phyloP scores from a whole-genome alignment of 2,113 vertebrate genomes.

The Hyaena hyaena region DNA sequence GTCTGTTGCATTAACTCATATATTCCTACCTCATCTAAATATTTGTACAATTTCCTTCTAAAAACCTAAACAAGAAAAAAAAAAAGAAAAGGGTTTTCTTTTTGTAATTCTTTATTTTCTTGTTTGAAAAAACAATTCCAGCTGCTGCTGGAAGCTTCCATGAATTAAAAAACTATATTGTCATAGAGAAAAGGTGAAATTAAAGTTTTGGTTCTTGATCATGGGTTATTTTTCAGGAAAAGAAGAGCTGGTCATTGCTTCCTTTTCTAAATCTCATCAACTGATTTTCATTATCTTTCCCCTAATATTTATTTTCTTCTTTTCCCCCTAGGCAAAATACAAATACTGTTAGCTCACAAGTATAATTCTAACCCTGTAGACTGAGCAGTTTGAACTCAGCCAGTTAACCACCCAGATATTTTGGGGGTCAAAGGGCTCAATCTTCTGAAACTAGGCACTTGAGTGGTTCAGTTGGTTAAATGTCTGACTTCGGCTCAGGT shows the following conservation, averaged over 20 bases:
- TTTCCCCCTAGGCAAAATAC: background rate
- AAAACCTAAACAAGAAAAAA: constrained; percentile 18
- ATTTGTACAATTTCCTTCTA: background rate
- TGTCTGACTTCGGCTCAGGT: no score
- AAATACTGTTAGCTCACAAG: background rate
- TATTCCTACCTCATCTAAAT: background rate
- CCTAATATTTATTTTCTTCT: background rate
- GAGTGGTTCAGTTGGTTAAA: no score
- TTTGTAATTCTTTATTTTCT: constrained; percentile 7
- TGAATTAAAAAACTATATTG: background rate
- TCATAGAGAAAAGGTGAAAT: background rate
- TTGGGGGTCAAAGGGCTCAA: background rate
- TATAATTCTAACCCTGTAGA: background rate
- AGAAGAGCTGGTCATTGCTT: constrained; percentile 24
- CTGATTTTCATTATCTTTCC: background rate
- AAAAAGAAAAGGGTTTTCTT: background rate
- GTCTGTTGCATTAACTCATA: background rate
- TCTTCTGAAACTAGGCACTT: background rate
- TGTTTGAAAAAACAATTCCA: background rate
- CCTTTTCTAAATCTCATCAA: background rate
- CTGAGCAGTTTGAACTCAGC: background rate
- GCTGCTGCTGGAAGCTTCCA: background rate
- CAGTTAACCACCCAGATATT: background rate
- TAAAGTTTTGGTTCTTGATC: constrained; percentile 30
- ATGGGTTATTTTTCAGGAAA: background rate